A percentile compares a stretch with the other conserved stretches of the same genome.
phyloP scores from a whole-genome alignment of 1,140 invertebrate genomes.

The Atta cephalotes region DNA sequence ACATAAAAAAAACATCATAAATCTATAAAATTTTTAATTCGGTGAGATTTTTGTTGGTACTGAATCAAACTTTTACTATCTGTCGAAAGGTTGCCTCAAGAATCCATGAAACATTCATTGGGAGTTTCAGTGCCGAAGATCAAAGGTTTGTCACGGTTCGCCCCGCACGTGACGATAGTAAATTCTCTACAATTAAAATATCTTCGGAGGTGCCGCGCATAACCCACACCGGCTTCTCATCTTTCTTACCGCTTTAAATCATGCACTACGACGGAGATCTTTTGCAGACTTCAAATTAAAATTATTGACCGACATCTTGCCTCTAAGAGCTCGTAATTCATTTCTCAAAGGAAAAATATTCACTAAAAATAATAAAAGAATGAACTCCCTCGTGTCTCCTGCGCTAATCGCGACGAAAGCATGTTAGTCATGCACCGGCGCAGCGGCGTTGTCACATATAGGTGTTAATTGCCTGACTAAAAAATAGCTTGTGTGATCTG shows the following conservation, averaged over 20 bases:
- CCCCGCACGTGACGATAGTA: conserved; percentile 61
- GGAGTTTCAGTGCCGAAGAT: conserved; percentile 31
- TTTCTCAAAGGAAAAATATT: conserved; percentile 73
- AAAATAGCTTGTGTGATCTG: conserved; percentile 42
- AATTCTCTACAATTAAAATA: conserved; percentile 80
- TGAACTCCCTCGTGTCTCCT: background rate
- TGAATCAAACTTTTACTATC: conserved; percentile 49
- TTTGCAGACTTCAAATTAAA: conserved; percentile 68
- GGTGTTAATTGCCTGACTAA: conserved; percentile 53
- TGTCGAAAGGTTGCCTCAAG: conserved; percentile 18
- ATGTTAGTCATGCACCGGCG: background rate
- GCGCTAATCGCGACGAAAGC: conserved; percentile 50
- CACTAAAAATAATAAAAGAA: conserved; percentile 43
- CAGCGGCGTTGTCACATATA: conserved; percentile 15
- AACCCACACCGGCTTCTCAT: background rate
- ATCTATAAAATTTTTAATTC: background rate
- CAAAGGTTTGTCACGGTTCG: conserved; percentile 47
- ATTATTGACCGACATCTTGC: conserved; percentile 61
- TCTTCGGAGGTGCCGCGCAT: conserved; percentile 41
- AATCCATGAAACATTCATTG: conserved; percentile 42
- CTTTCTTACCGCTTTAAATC: conserved; percentile 62
- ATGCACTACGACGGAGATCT: conserved; percentile 27
- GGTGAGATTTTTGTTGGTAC: background rate
- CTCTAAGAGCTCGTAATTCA: conserved; percentile 72
- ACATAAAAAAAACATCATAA: background rate